Conservation (phyloP, 2,888 invertebrate genomes). For the Arrhopalites spinosus region DNA sequence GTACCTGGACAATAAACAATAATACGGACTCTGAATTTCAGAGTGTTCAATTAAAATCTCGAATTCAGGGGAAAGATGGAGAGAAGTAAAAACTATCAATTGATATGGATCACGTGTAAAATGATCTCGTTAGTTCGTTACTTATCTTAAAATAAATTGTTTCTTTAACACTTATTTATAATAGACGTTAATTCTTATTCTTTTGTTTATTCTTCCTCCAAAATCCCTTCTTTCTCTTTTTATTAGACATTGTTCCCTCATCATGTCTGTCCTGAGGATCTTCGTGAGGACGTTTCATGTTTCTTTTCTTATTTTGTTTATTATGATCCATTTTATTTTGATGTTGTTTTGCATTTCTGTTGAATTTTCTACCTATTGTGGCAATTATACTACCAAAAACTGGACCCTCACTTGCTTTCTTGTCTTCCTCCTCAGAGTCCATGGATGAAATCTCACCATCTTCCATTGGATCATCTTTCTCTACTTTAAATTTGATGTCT, state of each 20-base stretch:
- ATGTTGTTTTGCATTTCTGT: background rate
- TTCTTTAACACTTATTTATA: background rate
- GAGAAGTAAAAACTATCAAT: too few relatives aligned
- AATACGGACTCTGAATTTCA: too few relatives aligned
- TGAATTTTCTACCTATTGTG: constrained; percentile 19
- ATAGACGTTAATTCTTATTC: constrained; percentile 5
- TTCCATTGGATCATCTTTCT: background rate
- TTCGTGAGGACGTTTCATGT: constrained; percentile 16
- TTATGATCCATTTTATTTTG: background rate
- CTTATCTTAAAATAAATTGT: too few relatives aligned
- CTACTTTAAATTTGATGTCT: background rate
- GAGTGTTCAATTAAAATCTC: too few relatives aligned
- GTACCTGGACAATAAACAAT: too few relatives aligned
- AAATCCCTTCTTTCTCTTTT: background rate
- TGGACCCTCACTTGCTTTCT: background rate
- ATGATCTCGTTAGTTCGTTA: too few relatives aligned
- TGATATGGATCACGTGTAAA: too few relatives aligned
- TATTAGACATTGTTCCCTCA: background rate
- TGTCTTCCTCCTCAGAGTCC: constrained; percentile 4
- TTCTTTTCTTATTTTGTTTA: background rate
- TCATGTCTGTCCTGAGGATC: constrained; percentile 22
- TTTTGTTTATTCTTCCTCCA: constrained; percentile 8
- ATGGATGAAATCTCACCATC: background rate
- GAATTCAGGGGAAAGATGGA: too few relatives aligned
- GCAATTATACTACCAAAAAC: constrained; percentile 23